Evolutionary conservation across 1,140 invertebrate species (phyloP), one percentile per base, ranked within the genome.

Genomic region (Leguminivora glycinivorella): DNA sequence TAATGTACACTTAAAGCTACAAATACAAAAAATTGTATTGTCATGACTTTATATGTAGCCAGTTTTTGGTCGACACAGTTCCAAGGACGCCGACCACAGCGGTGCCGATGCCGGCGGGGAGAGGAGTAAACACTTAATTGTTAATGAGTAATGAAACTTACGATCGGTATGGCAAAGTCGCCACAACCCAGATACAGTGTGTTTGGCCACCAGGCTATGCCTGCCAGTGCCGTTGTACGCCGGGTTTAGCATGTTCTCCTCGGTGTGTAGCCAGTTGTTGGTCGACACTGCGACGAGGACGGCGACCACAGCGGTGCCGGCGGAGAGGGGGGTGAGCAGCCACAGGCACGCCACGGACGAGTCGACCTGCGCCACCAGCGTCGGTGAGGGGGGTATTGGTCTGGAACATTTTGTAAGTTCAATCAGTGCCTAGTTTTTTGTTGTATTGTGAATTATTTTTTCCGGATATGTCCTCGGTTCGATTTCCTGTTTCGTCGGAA

Each of bases 131-230:
- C n/a, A 19, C 2, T 1, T 2, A 25, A 52, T 52, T 2, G 1
- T 52, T 6, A 52, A 22, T 10, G 6, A 10, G 17, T 52, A 1
- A 52, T 1, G 38, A 74, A 77, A 95, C 94, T 95, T 85, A 95
- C 94, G 94, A 76, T 95, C 94, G 56, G 94, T 95, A 81, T 93
- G 93, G 84, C 95, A 96, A 74, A 95, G 92, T 56, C 92, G 93
- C 95, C 95, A 95, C 6, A 96, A 85, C 73, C 95, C 95, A 2
- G 94, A 95, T 1, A 95, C 92, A 7, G 95, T 96, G 77, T 93
- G 89, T 79, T 95, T 96, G 9, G 94, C 93, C 7, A 95, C 86
- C 68, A 94, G 93, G 69, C 93, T 93, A 70, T 93, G 92, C 72
- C 93, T 94, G 0, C 93, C 94, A 1, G 94, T 94, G 14, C 94